These are phyloP conservation scores for Vultur gryphus DNA, from an alignment of 2,797 vertebrate genomes.

Conservation along the genomic window DNA sequence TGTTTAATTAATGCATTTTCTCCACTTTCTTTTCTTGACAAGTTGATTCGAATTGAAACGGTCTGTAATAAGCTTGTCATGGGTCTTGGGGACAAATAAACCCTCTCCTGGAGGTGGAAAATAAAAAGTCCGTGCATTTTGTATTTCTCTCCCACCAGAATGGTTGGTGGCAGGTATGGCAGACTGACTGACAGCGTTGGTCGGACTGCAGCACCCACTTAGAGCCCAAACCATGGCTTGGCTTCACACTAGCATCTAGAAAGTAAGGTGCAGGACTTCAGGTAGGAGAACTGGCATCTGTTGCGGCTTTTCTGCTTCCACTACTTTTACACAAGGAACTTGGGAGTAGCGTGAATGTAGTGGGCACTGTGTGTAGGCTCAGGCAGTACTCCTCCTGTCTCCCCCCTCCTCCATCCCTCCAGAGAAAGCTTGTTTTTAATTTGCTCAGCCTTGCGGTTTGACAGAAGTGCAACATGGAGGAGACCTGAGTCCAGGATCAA, in stretches of 20 bases:
- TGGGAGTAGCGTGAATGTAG: background rate
- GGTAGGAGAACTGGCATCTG: background rate
- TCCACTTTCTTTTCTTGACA: constrained; percentile 69
- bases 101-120: constrained; percentile 58
- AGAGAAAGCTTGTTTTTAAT: constrained; percentile 21
- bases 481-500: constrained; percentile 64
- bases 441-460: background rate
- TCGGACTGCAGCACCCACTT: background rate
- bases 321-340: background rate
- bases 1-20: constrained; percentile 83
- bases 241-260: background rate
- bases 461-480: constrained; percentile 19
- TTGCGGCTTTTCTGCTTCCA: background rate
- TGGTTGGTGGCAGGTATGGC: background rate
- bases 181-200: background rate
- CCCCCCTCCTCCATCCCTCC: background rate
- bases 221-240: background rate
- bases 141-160: background rate
- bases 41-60: constrained; percentile 73
- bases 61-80: constrained; percentile 69
- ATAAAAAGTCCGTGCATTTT: constrained; percentile 10
- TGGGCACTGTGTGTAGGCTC: background rate
- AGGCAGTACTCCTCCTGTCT: background rate
- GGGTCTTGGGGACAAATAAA: constrained; percentile 62
- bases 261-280: background rate